phyloP scores from a whole-genome alignment of 1,140 invertebrate genomes.

The Drosophila grimshawi region DNA sequence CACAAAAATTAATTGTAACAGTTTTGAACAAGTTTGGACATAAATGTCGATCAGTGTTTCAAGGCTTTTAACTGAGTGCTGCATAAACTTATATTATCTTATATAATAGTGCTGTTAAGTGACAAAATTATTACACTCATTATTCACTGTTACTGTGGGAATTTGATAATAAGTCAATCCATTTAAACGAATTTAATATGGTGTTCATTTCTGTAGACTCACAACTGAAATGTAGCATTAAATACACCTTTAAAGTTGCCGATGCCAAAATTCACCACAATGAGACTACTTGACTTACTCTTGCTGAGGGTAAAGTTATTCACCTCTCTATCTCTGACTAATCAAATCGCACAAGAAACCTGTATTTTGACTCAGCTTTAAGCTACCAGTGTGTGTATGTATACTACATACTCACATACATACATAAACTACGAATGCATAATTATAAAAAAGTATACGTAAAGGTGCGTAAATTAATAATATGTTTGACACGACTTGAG shows the following conservation, averaged over 20 bases:
- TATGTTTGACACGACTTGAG: not conserved
- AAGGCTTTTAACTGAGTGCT: no score
- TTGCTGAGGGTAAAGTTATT: not conserved
- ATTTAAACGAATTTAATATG: no score
- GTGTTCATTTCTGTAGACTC: not conserved
- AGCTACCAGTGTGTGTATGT: not conserved
- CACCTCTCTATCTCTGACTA: constrained; percentile 4
- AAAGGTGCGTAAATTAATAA: constrained; percentile 2
- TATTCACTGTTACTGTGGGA: no score
- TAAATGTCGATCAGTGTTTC: no score
- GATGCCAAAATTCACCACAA: constrained; percentile 18
- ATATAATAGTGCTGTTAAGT: no score
- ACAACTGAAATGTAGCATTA: not conserved
- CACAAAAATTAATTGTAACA: not conserved
- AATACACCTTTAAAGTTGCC: not conserved
- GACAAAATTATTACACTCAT: no score
- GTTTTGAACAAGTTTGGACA: no score
- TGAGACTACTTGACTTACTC: not conserved
- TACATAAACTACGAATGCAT: not conserved
- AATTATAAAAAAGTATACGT: not conserved
- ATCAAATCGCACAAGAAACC: constrained; percentile 12
- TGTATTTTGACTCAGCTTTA: constrained; percentile 23
- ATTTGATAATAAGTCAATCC: no score
- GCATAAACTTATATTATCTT: no score
- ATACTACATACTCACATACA: not conserved